Conservation (phyloP, 2,797 vertebrate genomes). For the Coranthus polyacanthus region DNA sequence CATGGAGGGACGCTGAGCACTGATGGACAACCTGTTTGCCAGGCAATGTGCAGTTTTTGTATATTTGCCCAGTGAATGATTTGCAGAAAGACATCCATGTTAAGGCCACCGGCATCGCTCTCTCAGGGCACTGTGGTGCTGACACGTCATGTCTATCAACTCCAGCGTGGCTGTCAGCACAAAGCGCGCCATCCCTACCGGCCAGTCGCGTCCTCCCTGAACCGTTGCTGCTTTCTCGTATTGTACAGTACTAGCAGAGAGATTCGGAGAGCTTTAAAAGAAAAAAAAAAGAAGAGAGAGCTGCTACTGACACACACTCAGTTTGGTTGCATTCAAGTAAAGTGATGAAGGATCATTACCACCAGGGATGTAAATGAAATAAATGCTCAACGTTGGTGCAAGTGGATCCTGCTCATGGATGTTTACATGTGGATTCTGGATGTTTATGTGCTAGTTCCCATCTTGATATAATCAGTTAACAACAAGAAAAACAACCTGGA, state of each 20-base stretch:
- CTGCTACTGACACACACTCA: constrained; percentile 55
- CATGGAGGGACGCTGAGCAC: constrained; percentile 46
- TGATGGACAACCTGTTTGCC: constrained; percentile 68
- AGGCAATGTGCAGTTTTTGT: constrained; percentile 66
- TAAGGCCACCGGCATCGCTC: constrained; percentile 77
- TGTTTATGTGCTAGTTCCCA: constrained; percentile 61
- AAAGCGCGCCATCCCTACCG: constrained; percentile 44
- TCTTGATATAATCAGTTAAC: constrained; percentile 50
- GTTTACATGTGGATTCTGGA: constrained; percentile 57
- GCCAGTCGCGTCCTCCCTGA: constrained; percentile 18
- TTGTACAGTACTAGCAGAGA: constrained; percentile 59
- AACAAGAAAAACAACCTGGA: constrained; percentile 55
- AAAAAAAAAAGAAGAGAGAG: neutral
- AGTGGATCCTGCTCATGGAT: constrained; percentile 63
- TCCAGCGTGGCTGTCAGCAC: constrained; percentile 69
- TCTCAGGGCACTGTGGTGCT: constrained; percentile 71
- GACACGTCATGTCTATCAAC: constrained; percentile 82
- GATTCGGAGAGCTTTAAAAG: constrained; percentile 34
- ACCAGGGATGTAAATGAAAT: constrained; percentile 69
- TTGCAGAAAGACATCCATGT: constrained; percentile 81
- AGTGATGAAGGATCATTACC: constrained; percentile 74
- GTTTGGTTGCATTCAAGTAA: constrained; percentile 65
- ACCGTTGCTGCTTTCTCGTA: constrained; percentile 5
- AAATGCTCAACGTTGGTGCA: constrained; percentile 57
- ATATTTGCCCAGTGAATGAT: constrained; percentile 79